Conservation (phyloP, 2,888 invertebrate species). For the Chymomyza fuscimana region DNA sequence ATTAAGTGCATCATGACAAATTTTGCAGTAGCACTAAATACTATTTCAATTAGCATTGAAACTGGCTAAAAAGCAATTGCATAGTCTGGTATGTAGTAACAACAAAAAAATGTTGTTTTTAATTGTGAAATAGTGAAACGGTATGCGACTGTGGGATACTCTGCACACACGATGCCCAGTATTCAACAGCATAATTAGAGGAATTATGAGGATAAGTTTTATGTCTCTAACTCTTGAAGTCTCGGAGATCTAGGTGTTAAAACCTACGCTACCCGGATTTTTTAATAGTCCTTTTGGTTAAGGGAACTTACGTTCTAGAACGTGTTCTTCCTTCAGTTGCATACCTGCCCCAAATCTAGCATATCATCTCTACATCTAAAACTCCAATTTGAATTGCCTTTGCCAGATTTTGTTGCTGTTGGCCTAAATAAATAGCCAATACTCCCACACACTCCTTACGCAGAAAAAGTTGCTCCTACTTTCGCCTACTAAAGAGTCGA, state of each 20-base stretch:
- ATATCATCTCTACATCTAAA: neutral
- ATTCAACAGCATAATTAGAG: no score
- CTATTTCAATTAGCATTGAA: slow-evolving; percentile 2
- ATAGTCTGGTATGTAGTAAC: neutral
- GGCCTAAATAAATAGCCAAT: slow-evolving; percentile 4
- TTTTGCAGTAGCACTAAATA: neutral
- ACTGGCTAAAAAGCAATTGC: neutral
- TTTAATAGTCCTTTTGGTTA: no score
- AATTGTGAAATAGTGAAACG: no score
- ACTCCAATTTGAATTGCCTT: neutral
- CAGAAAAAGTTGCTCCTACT: neutral
- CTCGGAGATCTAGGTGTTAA: no score
- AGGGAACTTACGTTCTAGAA: no score
- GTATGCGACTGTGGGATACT: no score
- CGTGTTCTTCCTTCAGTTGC: no score
- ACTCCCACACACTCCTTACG: neutral
- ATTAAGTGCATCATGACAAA: slow-evolving; percentile 22
- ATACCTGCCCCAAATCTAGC: no score
- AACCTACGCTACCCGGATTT: no score
- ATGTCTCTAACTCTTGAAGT: no score
- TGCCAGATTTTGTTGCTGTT: neutral
- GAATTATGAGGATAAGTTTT: no score
- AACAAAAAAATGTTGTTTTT: neutral
- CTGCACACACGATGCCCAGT: no score
- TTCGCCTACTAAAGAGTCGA: neutral